Conservation (phyloP, 2,113 vertebrate genomes). For the Hypomesus transpacificus region DNA sequence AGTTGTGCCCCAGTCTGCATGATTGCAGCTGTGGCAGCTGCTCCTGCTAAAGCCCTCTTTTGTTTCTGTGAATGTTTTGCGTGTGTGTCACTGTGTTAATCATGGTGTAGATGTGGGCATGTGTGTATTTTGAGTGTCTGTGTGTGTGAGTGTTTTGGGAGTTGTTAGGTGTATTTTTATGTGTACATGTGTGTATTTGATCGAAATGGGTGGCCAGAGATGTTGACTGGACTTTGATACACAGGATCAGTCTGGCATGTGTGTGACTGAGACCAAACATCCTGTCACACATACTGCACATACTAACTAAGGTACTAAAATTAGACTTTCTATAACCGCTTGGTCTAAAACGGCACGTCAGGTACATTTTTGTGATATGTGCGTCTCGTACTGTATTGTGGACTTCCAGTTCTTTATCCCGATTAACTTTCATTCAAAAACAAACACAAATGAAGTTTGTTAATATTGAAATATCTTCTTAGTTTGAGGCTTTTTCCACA, state of each 20-base stretch:
- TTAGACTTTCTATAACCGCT: conserved; percentile 10
- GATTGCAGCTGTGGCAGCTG: conserved; percentile 34
- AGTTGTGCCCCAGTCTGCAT: not conserved
- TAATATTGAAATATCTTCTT: too few relatives aligned
- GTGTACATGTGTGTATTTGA: not conserved
- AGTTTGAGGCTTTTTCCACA: too few relatives aligned
- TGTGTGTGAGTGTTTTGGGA: conserved; percentile 2
- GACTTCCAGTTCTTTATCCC: too few relatives aligned
- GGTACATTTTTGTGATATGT: not conserved
- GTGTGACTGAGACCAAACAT: not conserved
- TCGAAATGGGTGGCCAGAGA: not conserved
- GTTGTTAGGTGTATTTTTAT: not conserved
- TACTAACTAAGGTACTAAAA: conserved; percentile 37
- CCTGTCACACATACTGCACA: conserved; percentile 20
- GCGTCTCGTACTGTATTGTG: too few relatives aligned
- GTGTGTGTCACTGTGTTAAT: not conserved
- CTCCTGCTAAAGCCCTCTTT: conserved; percentile 14
- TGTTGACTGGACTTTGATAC: not conserved
- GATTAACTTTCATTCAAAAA: too few relatives aligned
- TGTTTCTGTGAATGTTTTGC: conserved; percentile 1
- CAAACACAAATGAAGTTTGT: too few relatives aligned
- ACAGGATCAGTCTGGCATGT: too few relatives aligned
- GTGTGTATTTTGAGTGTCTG: not conserved
- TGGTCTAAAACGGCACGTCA: not conserved
- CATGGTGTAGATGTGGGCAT: not conserved